A percentile compares a stretch with the other conserved stretches of the same genome.
phyloP scores from a whole-genome alignment of 2,888 invertebrate species.

The Antitype chi region DNA sequence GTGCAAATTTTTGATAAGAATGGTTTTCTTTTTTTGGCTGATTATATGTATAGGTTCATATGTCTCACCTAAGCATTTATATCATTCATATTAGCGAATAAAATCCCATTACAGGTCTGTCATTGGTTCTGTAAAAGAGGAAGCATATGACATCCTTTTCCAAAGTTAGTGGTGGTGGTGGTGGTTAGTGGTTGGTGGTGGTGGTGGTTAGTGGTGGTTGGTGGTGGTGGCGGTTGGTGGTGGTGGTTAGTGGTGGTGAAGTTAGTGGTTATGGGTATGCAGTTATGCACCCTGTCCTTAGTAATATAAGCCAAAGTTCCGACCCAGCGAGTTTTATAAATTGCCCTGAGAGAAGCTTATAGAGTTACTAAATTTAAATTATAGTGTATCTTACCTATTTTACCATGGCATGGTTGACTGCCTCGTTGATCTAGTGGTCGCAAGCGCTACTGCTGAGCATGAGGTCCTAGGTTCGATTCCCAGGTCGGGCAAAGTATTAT shows the following conservation, averaged over 20 bases:
- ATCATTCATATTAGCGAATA: not conserved
- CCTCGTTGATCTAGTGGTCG: too few relatives aligned
- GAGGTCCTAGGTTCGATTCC: too few relatives aligned
- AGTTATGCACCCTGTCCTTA: not conserved
- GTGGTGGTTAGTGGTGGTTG: too few relatives aligned
- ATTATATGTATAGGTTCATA: conserved; percentile 1
- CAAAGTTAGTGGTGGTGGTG: too few relatives aligned
- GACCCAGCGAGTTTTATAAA: not conserved
- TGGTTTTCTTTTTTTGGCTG: conserved; percentile 14
- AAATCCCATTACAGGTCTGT: not conserved
- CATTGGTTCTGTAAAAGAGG: conserved; percentile 5
- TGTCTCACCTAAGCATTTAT: not conserved
- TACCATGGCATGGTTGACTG: not conserved
- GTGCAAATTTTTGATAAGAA: conserved; percentile 21
- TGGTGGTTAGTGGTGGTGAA: too few relatives aligned
- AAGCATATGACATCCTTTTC: not conserved
- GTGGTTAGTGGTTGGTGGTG: too few relatives aligned
- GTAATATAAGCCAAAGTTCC: not conserved
- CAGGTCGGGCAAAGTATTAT: too few relatives aligned
- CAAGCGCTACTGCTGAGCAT: too few relatives aligned
- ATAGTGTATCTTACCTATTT: not conserved
- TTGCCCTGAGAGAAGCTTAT: not conserved
- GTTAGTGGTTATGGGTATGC: too few relatives aligned
- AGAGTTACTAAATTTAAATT: not conserved
- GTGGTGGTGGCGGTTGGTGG: too few relatives aligned